Base-by-base conservation (phyloP, 2,113 vertebrate genomes). In the Gymnocephalus cernua region DNA sequence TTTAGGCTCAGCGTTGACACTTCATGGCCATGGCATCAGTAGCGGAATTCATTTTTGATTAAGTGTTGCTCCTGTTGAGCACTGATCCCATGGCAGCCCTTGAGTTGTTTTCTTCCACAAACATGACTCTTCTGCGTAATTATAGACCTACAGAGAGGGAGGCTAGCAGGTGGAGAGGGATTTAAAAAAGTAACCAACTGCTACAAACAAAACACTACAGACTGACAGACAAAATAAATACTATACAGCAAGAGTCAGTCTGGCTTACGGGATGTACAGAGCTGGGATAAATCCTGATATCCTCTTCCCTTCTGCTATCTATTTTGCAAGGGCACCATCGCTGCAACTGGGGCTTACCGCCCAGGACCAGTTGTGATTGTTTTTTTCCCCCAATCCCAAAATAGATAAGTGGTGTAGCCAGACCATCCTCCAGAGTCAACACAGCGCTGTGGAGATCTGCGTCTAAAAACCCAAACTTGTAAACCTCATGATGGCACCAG, bases 101-200 rank as follows among this genome's bases (percentile, higher is more conserved):
- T 3, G 16, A 80, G 63, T 82, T 74, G 79, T 87, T 89, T 83
- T 66, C 69, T 51, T 66, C 57, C 38, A 16, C 21, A 67, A 86
- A 86, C 70, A 82, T 2, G 47, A 54, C 65, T 81, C 35, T 56
- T 13, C 73, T 50, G 54, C 27, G 73, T 80, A 85, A 85, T 85
- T 75, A 83, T 27, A 85, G 79, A 66, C 64, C 80, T 19, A 35
- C 69, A 44, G 50, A 75, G 54, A 57, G 29, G 16, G 74, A 67
- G 74, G 67, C 61, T 53, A 23, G 74, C 59, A 81, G 83, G 70
- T 79, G 85, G 44, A 57, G 21, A 56, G 69, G 62, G 68, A 81
- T 75, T 77, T 80, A 38, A 74, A 9, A 44, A 48, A 51, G 23
- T 67, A 32, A 50, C 10, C 68, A 25, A 62, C 48, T 14, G 25